These are phyloP conservation scores for Limosa lapponica DNA, from an alignment of 2,797 vertebrate genomes.

Conservation along the genomic window DNA sequence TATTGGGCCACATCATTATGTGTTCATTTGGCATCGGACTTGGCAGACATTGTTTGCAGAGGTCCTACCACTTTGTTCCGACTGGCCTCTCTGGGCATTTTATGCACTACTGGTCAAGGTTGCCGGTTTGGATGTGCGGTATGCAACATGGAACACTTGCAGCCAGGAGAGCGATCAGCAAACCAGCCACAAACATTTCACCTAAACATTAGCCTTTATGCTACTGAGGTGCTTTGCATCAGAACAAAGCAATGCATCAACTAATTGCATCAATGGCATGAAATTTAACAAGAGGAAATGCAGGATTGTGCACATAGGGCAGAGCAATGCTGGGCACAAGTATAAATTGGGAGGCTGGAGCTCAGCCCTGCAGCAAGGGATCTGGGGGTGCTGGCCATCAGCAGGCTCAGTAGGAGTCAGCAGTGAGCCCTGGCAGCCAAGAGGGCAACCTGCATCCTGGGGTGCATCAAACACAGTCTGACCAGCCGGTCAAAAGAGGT, in stretches of 20 bases:
- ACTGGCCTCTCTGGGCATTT: not conserved
- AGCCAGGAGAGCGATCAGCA: not conserved
- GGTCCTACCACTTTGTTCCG: not conserved
- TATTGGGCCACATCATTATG: not conserved
- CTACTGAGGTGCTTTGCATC: not conserved
- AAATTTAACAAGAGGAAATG: not conserved
- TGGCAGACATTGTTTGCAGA: not conserved
- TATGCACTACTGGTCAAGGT: not conserved
- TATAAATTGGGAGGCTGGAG: not conserved
- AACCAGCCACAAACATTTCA: not conserved
- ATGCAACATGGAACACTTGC: not conserved
- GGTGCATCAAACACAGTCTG: not conserved
- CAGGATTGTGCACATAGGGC: not conserved
- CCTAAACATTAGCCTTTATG: not conserved
- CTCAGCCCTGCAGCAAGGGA: not conserved
- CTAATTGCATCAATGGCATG: accelerated
- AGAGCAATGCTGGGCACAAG: not conserved
- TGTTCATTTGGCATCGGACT: not conserved
- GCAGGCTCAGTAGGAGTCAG: not conserved
- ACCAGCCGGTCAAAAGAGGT: accelerated
- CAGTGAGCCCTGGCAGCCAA: not conserved
- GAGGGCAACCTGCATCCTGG: not conserved
- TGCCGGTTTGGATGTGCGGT: not conserved
- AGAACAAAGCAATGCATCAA: not conserved
- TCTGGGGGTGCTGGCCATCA: not conserved